phyloP scores from a whole-genome alignment of 2,797 vertebrate genomes.

The Pseudomugil gertrudae region DNA sequence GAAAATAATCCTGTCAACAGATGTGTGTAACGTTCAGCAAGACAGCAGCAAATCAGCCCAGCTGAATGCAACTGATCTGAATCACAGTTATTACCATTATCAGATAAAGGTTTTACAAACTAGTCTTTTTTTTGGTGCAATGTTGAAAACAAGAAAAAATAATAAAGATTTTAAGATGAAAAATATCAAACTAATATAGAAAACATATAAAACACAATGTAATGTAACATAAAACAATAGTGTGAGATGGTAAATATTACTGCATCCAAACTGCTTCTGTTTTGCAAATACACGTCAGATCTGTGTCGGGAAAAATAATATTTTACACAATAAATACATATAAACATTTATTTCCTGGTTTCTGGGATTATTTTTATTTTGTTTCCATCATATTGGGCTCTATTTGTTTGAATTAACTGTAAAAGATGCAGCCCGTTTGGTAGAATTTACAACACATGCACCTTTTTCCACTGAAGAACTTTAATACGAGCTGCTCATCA shows the following conservation, averaged over 20 bases:
- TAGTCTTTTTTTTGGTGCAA: too few relatives aligned
- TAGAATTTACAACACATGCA: neutral
- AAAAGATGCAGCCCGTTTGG: neutral
- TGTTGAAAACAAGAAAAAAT: too few relatives aligned
- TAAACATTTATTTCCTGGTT: neutral
- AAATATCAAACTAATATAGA: too few relatives aligned
- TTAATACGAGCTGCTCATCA: slow-evolving; percentile 23
- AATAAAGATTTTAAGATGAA: too few relatives aligned
- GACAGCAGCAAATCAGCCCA: neutral
- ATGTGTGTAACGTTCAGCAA: neutral
- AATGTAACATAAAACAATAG: too few relatives aligned
- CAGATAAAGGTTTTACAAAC: too few relatives aligned
- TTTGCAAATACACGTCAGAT: neutral
- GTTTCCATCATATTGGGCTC: neutral
- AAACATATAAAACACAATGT: too few relatives aligned
- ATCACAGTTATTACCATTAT: too few relatives aligned
- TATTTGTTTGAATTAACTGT: neutral
- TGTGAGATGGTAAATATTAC: too few relatives aligned
- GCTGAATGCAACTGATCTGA: too few relatives aligned
- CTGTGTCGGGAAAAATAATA: neutral
- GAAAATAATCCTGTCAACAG: neutral
- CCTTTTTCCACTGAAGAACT: slow-evolving; percentile 3
- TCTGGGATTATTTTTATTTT: neutral
- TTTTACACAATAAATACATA: neutral
- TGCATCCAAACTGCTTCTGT: too few relatives aligned